Conservation (phyloP, 2,113 vertebrate genomes). For the Paramisgurnus dabryanus region DNA sequence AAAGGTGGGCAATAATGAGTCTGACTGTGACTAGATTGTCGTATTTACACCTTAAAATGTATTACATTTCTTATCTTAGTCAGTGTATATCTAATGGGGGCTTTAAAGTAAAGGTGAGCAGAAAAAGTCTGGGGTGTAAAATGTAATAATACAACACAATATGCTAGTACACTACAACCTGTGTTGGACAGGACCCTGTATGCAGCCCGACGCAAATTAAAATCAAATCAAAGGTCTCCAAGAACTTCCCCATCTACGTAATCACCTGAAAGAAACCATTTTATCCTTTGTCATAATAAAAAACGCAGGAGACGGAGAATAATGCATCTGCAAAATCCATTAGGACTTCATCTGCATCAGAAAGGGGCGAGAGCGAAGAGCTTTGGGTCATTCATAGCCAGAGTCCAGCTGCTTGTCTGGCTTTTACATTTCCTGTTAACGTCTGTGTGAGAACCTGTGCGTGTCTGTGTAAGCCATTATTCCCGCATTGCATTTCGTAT, state of each 20-base stretch:
- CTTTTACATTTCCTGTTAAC: background rate
- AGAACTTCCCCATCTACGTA: background rate
- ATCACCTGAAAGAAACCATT: conserved; percentile 2
- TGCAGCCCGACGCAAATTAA: conserved; percentile 5
- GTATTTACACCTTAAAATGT: too few species aligned
- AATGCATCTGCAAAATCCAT: conserved; percentile 40
- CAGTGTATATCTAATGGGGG: too few species aligned
- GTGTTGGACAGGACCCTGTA: background rate
- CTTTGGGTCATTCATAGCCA: conserved; percentile 15
- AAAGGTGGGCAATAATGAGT: too few species aligned
- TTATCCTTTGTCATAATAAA: conserved; percentile 19
- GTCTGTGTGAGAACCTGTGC: background rate
- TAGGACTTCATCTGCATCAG: conserved; percentile 42
- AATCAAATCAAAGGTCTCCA: conserved; percentile 8
- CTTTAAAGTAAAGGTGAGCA: too few species aligned
- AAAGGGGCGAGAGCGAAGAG: conserved; percentile 2
- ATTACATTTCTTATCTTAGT: too few species aligned
- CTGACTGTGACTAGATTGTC: too few species aligned
- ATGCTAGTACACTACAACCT: too few species aligned
- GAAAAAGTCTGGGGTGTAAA: background rate
- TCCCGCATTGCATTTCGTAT: background rate
- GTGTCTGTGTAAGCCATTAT: conserved; percentile 26
- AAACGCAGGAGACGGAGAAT: background rate
- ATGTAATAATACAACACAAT: background rate
- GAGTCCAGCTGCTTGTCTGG: conserved; percentile 5